A percentile compares a stretch with the other conserved stretches of the same genome.
These are phyloP conservation scores for Sminthopsis crassicaudata DNA, from an alignment of 2,113 vertebrate genomes.

Conservation along the genomic window DNA sequence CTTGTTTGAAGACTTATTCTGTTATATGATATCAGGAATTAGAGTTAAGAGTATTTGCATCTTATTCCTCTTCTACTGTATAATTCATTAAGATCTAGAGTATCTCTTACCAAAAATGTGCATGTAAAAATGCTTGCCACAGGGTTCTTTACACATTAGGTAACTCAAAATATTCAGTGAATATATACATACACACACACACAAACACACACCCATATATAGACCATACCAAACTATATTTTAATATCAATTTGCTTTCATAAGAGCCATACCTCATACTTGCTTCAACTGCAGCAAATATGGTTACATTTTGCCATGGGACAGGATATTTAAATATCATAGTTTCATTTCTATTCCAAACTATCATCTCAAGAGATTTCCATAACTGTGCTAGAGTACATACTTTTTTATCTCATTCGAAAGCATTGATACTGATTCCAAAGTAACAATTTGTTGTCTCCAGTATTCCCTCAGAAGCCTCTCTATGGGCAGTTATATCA, in stretches of 20 bases:
- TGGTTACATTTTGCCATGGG: neutral
- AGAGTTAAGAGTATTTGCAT: neutral
- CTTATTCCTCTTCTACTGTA: neutral
- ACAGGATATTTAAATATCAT: conserved; percentile 38
- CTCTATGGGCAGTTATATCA: neutral
- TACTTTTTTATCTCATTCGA: neutral
- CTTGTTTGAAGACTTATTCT: neutral
- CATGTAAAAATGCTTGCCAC: neutral
- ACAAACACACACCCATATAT: too few species aligned
- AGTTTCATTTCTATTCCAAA: neutral
- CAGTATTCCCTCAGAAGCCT: neutral
- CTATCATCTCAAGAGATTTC: conserved; percentile 12
- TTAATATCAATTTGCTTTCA: conserved; percentile 14
- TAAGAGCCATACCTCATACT: neutral
- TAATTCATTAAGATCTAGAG: neutral
- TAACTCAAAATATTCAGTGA: neutral
- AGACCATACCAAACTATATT: conserved; percentile 3
- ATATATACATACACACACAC: too few species aligned
- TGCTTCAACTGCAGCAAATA: neutral
- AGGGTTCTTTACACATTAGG: neutral
- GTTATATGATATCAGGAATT: neutral
- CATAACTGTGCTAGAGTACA: conserved; percentile 5
- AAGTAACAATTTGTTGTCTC: neutral
- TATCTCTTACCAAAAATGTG: neutral
- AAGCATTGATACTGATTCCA: neutral